Base-by-base conservation (phyloP, 2,113 vertebrate species). In the Syrmaticus mikado region DNA sequence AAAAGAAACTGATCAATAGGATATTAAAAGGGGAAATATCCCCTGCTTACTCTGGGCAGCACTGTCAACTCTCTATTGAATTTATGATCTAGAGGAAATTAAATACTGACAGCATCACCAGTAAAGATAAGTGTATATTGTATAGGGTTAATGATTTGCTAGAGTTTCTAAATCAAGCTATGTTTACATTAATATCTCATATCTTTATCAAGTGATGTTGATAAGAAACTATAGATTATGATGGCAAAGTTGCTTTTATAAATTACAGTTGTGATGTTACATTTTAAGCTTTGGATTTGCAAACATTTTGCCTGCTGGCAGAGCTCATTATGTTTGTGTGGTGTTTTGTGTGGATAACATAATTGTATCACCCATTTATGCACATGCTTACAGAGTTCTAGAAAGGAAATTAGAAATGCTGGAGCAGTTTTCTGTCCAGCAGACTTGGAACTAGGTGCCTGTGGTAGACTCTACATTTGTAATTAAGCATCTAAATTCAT, bases 41-140 rank as follows among this genome's bases (percentile, higher is more conserved):
- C 45, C 40, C n/a, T 88, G 32, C 79, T 91, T 90, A 90, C 28
- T 86, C 12, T 36, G 81, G 70, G 40, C 90, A 94, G 30, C 71
- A 55, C 87, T 92, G 92, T 91, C 91, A 91, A 74, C 52, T 82
- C 41, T 66, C 52, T 94, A 90, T 93, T 97, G 93, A 95, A 95
- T 96, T 93, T 95, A 92, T 95, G 82, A 85, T 92, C 74, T 95
- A 68, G 93, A 96, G 96, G 94, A 97, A 96, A 97, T 96, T 95
- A 97, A 97, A 95, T 57, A 68, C 76, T 87, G 94, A 89, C 96
- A 95, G 67, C 94, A 95, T 94, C 92, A 92, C 79, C 50, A 84
- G 57, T 60, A 80, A 90, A 95, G 89, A 96, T 94, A 96, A 91
- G 85, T 52, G 12, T 79, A 75, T 94, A 90, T 93, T 96, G 85